Conservation (phyloP, 2,797 vertebrate species). For the Limnodromus scolopaceus region DNA sequence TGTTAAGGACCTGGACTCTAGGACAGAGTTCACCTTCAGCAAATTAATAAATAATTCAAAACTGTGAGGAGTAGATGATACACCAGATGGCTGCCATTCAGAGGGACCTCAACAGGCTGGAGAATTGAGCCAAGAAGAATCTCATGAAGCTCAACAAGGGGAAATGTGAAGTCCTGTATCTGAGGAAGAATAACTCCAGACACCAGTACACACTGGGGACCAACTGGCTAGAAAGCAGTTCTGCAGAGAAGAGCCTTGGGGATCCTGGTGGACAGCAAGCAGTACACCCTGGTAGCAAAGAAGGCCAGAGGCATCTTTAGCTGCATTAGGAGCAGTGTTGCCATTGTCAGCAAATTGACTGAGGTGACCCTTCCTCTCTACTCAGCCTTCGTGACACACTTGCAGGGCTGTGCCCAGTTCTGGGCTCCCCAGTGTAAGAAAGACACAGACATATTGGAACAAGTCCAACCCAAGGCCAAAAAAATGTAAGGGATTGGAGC, state of each 20-base stretch:
- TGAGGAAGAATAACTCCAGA: too few species aligned
- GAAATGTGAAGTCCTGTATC: too few species aligned
- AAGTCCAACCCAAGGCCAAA: neutral
- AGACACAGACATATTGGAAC: neutral
- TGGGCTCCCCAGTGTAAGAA: neutral
- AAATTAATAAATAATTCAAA: too few species aligned
- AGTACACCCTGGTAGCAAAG: neutral
- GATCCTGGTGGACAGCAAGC: neutral
- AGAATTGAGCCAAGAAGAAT: too few species aligned
- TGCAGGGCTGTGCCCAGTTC: neutral
- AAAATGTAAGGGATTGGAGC: neutral
- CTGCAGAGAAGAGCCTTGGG: neutral
- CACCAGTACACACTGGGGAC: neutral
- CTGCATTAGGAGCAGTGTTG: neutral
- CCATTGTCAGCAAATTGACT: neutral
- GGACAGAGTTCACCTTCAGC: too few species aligned
- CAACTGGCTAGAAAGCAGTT: neutral
- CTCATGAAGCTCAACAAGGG: too few species aligned
- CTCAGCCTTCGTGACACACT: neutral
- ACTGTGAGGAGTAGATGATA: too few species aligned
- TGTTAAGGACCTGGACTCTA: too few species aligned
- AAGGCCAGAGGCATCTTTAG: neutral
- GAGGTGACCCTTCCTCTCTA: neutral
- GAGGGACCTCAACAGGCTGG: too few species aligned
- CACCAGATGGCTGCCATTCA: too few species aligned